Evolutionary conservation across 2,113 vertebrate species (phyloP).

Genomic region (Corythornis cristatus): DNA sequence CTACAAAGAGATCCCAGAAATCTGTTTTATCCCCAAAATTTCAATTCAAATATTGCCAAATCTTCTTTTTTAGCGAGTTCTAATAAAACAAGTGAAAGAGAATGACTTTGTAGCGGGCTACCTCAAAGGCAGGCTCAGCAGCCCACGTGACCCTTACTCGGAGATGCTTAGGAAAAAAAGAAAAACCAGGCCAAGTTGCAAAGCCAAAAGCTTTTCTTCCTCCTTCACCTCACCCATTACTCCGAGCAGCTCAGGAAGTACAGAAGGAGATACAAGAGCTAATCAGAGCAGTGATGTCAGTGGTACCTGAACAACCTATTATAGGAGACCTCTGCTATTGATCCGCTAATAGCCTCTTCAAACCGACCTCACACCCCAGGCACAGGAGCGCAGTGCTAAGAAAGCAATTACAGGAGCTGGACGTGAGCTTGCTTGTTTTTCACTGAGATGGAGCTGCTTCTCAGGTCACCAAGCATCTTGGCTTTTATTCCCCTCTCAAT

Average conservation of each 20-base stretch:
- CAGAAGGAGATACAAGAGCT: slow-evolving; percentile 18
- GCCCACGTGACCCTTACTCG: background rate
- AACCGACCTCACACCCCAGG: slow-evolving; percentile 40
- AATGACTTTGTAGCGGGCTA: background rate
- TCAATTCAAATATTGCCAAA: background rate
- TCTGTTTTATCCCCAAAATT: background rate
- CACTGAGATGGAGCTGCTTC: slow-evolving; percentile 32
- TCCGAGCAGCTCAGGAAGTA: background rate
- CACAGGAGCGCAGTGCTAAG: background rate
- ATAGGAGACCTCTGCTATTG: slow-evolving; percentile 39
- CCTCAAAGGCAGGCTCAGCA: background rate
- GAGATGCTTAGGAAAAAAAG: background rate
- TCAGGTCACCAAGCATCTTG: background rate
- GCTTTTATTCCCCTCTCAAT: slow-evolving; percentile 23
- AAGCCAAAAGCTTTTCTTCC: slow-evolving; percentile 3
- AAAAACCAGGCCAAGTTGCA: background rate
- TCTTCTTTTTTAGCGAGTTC: background rate
- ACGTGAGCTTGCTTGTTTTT: slow-evolving; percentile 40
- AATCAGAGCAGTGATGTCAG: slow-evolving; percentile 49
- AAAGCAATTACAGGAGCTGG: slow-evolving; percentile 46
- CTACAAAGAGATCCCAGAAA: background rate
- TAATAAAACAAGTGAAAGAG: background rate
- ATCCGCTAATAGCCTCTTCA: slow-evolving; percentile 68
- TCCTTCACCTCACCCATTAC: background rate
- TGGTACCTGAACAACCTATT: slow-evolving; percentile 44